These are phyloP conservation scores for Ptychobarbus kaznakovi DNA, from an alignment of 2,797 vertebrate genomes.

Conservation along the genomic window DNA sequence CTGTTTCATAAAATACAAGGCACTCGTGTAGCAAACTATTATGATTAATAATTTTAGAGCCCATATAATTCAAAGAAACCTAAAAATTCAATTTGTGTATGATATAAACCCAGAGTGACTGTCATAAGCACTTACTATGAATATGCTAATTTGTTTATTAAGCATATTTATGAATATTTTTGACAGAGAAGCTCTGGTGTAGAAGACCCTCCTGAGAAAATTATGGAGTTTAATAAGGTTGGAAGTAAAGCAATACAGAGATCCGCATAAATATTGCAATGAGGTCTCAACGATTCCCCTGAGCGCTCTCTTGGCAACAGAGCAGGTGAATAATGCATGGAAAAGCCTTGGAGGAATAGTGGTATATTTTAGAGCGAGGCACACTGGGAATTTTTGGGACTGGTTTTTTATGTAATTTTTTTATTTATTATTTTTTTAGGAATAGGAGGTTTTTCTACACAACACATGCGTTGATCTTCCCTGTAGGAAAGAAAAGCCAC, in stretches of 20 bases:
- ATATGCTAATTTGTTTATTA: conserved; percentile 60
- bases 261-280: conserved; percentile 79
- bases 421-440: not conserved
- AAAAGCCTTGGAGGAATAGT: conserved; percentile 73
- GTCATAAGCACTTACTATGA: conserved; percentile 40
- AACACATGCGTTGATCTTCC: not conserved
- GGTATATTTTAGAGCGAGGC: conserved; percentile 75
- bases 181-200: conserved; percentile 39
- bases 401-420: conserved; percentile 29
- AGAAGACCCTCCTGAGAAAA: conserved; percentile 56
- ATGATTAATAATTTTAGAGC: conserved; percentile 24
- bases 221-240: conserved; percentile 61
- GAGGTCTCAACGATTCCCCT: conserved; percentile 77
- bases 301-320: conserved; percentile 76
- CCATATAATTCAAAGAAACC: conserved; percentile 31
- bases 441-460: conserved; percentile 24
- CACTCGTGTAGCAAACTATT: not conserved
- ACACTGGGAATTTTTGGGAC: conserved; percentile 68
- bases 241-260: conserved; percentile 67
- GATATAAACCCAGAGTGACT: conserved; percentile 25
- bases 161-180: conserved; percentile 59
- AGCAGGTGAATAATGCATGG: conserved; percentile 79
- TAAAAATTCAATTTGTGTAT: conserved; percentile 20
- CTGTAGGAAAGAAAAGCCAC: not conserved
- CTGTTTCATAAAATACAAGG: not conserved